These are phyloP conservation scores for Ochropacha duplaris DNA, from an alignment of 2,888 invertebrate genomes.

Conservation along the genomic window DNA sequence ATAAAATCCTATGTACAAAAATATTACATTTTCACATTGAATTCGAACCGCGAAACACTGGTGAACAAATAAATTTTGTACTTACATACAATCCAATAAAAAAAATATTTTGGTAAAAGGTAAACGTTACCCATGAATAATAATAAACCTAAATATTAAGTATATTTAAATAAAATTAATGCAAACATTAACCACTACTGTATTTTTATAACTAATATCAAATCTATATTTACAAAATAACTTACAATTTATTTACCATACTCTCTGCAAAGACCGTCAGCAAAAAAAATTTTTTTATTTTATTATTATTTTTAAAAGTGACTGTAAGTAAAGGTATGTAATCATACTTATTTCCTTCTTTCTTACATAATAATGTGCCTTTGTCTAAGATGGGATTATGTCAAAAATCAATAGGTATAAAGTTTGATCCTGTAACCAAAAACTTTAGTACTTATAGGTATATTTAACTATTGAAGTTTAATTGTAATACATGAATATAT, in stretches of 20 bases:
- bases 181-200: not conserved
- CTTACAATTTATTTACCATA: conserved; percentile 40
- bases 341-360: not conserved
- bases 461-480: no score
- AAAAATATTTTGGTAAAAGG: conserved; percentile 53
- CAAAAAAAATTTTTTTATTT: conserved; percentile 19
- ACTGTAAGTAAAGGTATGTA: conserved; percentile 20
- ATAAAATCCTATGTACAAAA: conserved; percentile 57
- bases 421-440: no score
- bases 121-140: conserved; percentile 42
- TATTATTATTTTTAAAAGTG: conserved; percentile 18
- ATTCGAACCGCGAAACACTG: conserved; percentile 33
- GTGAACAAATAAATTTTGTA: conserved; percentile 49
- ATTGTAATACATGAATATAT: no score
- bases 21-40: conserved; percentile 39
- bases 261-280: conserved; percentile 22
- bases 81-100: conserved; percentile 40
- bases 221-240: conserved; percentile 53
- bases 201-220: conserved; percentile 8
- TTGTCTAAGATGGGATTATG: no score
- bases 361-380: no score
- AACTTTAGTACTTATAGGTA: no score
- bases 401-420: no score
- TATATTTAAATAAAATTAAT: not conserved
- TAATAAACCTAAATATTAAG: conserved; percentile 37